Base-by-base conservation (phyloP, 2,888 invertebrate species). In the Drosophila pseudotakahashii region DNA sequence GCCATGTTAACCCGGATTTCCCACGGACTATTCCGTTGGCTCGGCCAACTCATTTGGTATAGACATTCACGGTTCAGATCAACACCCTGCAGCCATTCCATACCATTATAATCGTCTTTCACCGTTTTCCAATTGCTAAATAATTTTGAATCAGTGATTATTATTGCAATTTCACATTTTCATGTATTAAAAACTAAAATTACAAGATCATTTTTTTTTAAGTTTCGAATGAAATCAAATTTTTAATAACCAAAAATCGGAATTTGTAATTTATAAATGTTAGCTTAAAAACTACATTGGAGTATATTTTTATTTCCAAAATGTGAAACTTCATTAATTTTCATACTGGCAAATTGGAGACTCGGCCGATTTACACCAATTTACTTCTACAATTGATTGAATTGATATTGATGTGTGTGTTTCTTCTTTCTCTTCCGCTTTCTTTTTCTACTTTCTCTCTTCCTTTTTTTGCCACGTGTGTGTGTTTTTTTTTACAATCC, bases 361-460 rank as follows among this genome's bases (percentile, higher is more conserved):
- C 2, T 16, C 32, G 48, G 48, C 13, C 11, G 48, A 48, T 48
- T 30, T 47, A 39, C 44, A 37, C 51, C 47, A 39, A 47, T 39
- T 34, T 48, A 50, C 32, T 19, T 30, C 37, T 34, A 14, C 44
- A 61, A 42, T 19, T 54, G 39, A 23, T 57, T 51, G 26, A 60
- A 68, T 55, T 50, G 26, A 68, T 53, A 70, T 70, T 50, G 57
- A 73, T 64, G 53, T 63, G 53, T 63, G 55, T 58, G 53, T 66
- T 73, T 72, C 60, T 63, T 57, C 39, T 62, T 54, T 73, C 63
- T 74, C 50, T 73, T 73, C 73, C 71, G 75, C 70, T 76, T 81
- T 79, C 71, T 78, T 82, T 52, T 75, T 75, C 54, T 70, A 69
- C 62, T 72, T 76, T 78, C 41, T 73, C 63, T 77, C 64, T 81